Conservation (phyloP, 2,888 invertebrate species). For the Hipparchia sbordonii region DNA sequence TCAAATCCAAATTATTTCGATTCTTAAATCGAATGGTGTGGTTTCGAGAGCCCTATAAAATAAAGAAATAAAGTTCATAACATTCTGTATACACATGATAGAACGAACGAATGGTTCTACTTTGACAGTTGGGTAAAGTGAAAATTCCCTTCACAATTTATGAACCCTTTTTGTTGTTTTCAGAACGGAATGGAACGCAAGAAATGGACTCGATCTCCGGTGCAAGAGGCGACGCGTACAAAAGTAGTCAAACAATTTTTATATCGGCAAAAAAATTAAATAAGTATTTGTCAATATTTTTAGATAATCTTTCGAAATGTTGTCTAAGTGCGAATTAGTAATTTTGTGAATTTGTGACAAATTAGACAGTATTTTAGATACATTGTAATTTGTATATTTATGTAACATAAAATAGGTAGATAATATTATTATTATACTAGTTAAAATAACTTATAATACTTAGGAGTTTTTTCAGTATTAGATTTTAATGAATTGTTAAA, state of each 20-base stretch:
- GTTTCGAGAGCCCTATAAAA: too few relatives aligned
- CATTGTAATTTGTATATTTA: conserved; percentile 23
- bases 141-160: too few relatives aligned
- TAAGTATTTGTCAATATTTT: conserved; percentile 25
- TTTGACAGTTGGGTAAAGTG: too few relatives aligned
- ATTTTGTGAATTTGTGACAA: conserved; percentile 21
- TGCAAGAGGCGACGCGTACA: conserved; percentile 10
- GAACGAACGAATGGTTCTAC: too few relatives aligned
- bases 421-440: conserved; percentile 4
- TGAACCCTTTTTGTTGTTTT: not conserved
- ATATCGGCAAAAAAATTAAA: conserved; percentile 21
- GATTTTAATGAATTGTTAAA: conserved; percentile 33
- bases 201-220: conserved; percentile 3
- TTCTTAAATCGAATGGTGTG: too few relatives aligned
- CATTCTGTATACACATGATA: too few relatives aligned
- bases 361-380: conserved; percentile 23
- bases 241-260: conserved; percentile 31
- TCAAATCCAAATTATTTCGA: too few relatives aligned
- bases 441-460: not conserved
- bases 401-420: conserved; percentile 28
- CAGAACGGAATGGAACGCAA: not conserved
- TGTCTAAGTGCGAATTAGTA: conserved; percentile 17
- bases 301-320: conserved; percentile 14
- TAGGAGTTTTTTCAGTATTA: conserved; percentile 35
- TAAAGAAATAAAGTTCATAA: too few relatives aligned